Base-by-base conservation (phyloP, 2,888 invertebrate species). In the Alentia gelatinosa region DNA sequence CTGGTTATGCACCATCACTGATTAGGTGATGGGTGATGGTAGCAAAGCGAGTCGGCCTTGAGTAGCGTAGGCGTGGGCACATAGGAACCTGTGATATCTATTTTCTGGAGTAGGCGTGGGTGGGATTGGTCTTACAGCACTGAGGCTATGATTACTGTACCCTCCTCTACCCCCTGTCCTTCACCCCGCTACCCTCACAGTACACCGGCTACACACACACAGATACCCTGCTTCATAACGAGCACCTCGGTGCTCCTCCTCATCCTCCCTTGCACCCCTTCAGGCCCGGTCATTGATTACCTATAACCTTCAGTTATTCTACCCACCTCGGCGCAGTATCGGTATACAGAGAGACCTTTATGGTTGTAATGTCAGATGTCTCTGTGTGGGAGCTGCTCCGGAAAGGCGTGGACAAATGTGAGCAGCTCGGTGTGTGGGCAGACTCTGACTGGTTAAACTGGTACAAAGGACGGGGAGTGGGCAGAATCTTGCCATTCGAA, bases 291-390 rank as follows among this genome's bases (percentile, higher is more conserved):
- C 26, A 68, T 68, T 68, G 68, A 68, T 68, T 68, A 68, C 68
- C 68, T 26, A 68, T 68, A 68, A 68, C 68, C 26, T 26, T 30
- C 33, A 15, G 68, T 68, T 68, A 68, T 68, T 68, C n/a, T 68
- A 30, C 33, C 68, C 68, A 9, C n/a, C 30, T 26, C 68, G 12
- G n/a, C 30, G 12, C 68, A 12, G 30, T 68, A 68, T 68, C 68
- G 26, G 30, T 30, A 30, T 68, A 30, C 68, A n/a, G 68, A 7
- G 33, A 30, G 68, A 68, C 68, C 68, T 68, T 68, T 68, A 30
- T 30, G 68, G 68, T n/a, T 68, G 26, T 68, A 68, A 68, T 68
- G 68, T 68, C 68, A 68, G 33, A 68, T 68, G 30, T 68, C 56
- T 56, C 23, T 56, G 56, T 56, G 56, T n/a, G 56, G 23, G 19